Base-by-base conservation (phyloP, 1,140 invertebrate species). In the Pogonognathellus flavescens region DNA sequence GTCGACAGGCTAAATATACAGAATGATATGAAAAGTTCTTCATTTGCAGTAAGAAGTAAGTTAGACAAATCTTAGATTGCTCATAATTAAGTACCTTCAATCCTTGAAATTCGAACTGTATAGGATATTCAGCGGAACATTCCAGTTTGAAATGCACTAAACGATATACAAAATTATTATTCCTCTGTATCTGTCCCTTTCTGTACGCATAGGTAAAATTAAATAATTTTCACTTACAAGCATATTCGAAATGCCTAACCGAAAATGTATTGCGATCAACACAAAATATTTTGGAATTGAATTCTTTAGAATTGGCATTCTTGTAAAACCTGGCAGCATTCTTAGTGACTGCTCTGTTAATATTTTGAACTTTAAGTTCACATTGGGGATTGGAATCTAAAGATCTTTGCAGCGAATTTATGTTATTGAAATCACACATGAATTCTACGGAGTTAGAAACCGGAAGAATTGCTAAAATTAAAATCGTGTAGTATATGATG, bases 1-100 rank as follows among this genome's bases (percentile, higher is more conserved):
- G 18, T 76, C 70, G 1, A 76, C 70, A n/a, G 70, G 70, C 70
- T 76, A 18, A n/a, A n/a, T n/a, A n/a, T n/a, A n/a, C 10, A 76
- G 18, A 50, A 41, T 0, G 5, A 14, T 22, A 41, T 70, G 3
- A 70, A 57, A 13, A 57, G 11, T 57, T 57, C 1, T 13, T 4
- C 3, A 10, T 14, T 4, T 57, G 10, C 53, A n/a, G 2, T 14
- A n/a, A n/a, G n/a, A n/a, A n/a, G n/a, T n/a, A n/a, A n/a, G n/a
- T n/a, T n/a, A n/a, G n/a, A n/a, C n/a, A 3, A 57, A 57, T 57
- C n/a, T 57, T 9, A 57, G n/a, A 14, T 57, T 57, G 53, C 1
- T n/a, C n/a, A n/a, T n/a, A n/a, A n/a, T n/a, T 57, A 14, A 14
- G n/a, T 8, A 76, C 70, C 70, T 76, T 76, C 41, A 76, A 10